Evolutionary conservation across 2,113 vertebrate species (phyloP).

Genomic region (Cinclus mexicanus): DNA sequence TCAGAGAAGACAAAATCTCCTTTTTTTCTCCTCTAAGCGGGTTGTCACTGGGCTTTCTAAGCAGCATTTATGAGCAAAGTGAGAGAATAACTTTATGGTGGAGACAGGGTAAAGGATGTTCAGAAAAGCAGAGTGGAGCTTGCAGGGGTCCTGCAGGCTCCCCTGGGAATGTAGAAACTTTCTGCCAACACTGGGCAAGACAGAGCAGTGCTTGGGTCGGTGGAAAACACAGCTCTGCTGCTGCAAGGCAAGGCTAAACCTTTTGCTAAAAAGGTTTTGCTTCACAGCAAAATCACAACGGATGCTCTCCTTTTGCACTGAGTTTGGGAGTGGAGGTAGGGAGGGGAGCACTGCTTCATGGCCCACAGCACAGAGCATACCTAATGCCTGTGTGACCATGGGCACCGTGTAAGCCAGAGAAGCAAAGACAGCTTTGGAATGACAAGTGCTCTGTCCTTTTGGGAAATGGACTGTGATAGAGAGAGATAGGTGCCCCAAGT

Average conservation of each 20-base stretch:
- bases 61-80: not conserved
- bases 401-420: not conserved
- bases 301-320: not conserved
- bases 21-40: not conserved
- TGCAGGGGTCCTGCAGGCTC: not conserved
- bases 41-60: not conserved
- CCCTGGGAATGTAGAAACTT: not conserved
- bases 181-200: not conserved
- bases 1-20: not conserved
- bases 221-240: not conserved
- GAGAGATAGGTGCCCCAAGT: not conserved
- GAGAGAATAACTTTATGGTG: not conserved
- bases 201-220: not conserved
- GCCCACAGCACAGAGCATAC: fast-evolving
- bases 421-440: not conserved
- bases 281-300: not conserved
- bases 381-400: not conserved
- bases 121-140: not conserved
- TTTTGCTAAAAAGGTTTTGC: not conserved
- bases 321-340: not conserved
- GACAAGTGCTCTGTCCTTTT: not conserved
- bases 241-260: not conserved
- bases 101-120: not conserved
- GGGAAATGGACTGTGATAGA: not conserved
- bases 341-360: not conserved